Evolutionary conservation across 1,140 invertebrate genomes (phyloP), one percentile per base, ranked within the genome.

Genomic region (Varroa destructor): DNA sequence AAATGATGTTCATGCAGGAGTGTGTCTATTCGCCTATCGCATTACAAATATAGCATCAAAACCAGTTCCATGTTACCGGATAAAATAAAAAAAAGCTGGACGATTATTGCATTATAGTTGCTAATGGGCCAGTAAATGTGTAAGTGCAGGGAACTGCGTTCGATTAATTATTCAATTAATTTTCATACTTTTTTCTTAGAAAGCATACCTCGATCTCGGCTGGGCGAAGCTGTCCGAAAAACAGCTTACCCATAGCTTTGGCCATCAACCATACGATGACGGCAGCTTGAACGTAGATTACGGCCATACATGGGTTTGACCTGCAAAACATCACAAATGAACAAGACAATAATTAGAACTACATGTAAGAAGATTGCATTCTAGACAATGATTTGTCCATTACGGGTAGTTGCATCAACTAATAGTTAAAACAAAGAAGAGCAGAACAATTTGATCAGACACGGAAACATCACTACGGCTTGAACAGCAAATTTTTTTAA

Each of bases 201-300:
- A 5, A 51, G 72, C 61, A 79, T 83, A 94, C 92, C 85, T 99
- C 97, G 80, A 97, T 89, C 84, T 99, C 97, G 58, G 96, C 92
- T 72, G 93, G 88, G 77, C 96, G 84, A 70, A 99, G 81, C 77
- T 94, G 90, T 64, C 97, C 97, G 83, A 99, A 96, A 82, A 99
- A 99, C 79, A 94, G 87, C 82, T 91, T 97, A 77, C 92, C 86
- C 80, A 97, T 86, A 73, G 99, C 82, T 82, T 97, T 97, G 70
- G 94, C 95, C 78, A 92, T 85, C 76, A 99, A 84, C 76, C 97
- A 87, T 40, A 97, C 93, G 78, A 97, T 84, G 56, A 98, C 92
- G 80, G 99, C 89, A 67, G 91, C 93, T 85, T 99, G 95, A 75
- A 97, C 85, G 81, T 99, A 99, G 77, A 99, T 90, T 67, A 97